These are phyloP conservation scores for Zaprionus africanus DNA, from an alignment of 1,140 invertebrate genomes.

Conservation along the genomic window DNA sequence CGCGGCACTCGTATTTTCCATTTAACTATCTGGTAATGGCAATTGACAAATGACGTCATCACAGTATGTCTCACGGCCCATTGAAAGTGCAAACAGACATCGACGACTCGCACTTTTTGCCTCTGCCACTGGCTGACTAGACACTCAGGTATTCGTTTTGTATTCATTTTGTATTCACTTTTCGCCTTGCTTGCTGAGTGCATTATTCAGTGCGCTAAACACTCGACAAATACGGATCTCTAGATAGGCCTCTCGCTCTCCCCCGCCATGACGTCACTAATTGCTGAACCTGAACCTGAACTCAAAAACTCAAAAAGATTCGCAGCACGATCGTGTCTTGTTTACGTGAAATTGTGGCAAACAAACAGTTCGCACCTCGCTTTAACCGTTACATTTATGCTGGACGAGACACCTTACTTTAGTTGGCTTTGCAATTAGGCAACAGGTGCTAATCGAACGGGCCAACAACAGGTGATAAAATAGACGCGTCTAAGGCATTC, in stretches of 20 bases:
- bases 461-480: slow-evolving; percentile 19
- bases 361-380: slow-evolving; percentile 67
- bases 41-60: slow-evolving; percentile 76
- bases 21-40: slow-evolving; percentile 52
- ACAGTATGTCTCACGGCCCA: slow-evolving; percentile 33
- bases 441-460: slow-evolving; percentile 56
- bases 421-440: slow-evolving; percentile 64
- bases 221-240: slow-evolving; percentile 52
- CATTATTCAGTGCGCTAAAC: slow-evolving; percentile 22
- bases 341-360: slow-evolving; percentile 35
- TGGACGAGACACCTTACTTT: not conserved
- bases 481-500: slow-evolving; percentile 12
- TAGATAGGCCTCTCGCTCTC: not conserved
- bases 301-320: not conserved
- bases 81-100: slow-evolving; percentile 54
- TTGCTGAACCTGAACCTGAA: slow-evolving; percentile 25
- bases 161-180: slow-evolving; percentile 14
- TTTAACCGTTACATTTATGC: slow-evolving; percentile 40
- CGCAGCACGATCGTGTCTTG: not conserved
- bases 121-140: slow-evolving; percentile 39
- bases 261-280: too few species aligned
- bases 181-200: slow-evolving; percentile 31
- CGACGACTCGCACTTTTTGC: slow-evolving; percentile 30
- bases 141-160: slow-evolving; percentile 36
- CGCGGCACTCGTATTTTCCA: slow-evolving; percentile 62